A percentile compares a stretch with the other conserved stretches of the same genome.
Evolutionary conservation across 1,140 invertebrate species (phyloP).

Genomic region (Formica selysi): DNA sequence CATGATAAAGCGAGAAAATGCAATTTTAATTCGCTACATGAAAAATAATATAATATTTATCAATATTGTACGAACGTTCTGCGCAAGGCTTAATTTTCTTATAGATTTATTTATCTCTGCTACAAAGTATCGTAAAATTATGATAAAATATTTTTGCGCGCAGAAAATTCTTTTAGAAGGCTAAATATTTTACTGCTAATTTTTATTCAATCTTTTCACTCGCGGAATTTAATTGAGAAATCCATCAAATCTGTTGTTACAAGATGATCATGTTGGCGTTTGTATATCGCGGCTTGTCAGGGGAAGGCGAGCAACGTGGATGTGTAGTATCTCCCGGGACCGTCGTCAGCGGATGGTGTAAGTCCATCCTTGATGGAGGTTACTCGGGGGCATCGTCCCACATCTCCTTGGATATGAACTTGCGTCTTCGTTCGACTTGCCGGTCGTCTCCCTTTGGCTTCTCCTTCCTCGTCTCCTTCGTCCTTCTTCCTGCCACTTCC

Average conservation of each 20-base stretch:
- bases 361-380: slow-evolving; percentile 86
- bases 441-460: slow-evolving; percentile 70
- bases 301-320: slow-evolving; percentile 52
- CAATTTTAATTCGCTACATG: neutral
- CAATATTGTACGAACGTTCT: neutral
- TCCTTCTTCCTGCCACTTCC: slow-evolving; percentile 72
- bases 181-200: neutral
- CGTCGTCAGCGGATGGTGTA: slow-evolving; percentile 77
- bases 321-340: slow-evolving; percentile 67
- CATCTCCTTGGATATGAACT: slow-evolving; percentile 84
- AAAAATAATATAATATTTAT: neutral
- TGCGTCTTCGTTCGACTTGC: slow-evolving; percentile 82
- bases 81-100: neutral
- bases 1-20: neutral
- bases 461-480: slow-evolving; percentile 76
- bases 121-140: no score
- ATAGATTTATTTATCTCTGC: no score
- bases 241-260: slow-evolving; percentile 39
- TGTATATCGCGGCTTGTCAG: slow-evolving; percentile 55
- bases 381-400: slow-evolving; percentile 85
- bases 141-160: neutral
- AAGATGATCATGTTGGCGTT: slow-evolving; percentile 67
- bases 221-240: neutral
- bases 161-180: no score
- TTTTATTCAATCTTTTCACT: neutral